phyloP scores from a whole-genome alignment of 1,140 invertebrate species.

The Zaprionus capensis region DNA sequence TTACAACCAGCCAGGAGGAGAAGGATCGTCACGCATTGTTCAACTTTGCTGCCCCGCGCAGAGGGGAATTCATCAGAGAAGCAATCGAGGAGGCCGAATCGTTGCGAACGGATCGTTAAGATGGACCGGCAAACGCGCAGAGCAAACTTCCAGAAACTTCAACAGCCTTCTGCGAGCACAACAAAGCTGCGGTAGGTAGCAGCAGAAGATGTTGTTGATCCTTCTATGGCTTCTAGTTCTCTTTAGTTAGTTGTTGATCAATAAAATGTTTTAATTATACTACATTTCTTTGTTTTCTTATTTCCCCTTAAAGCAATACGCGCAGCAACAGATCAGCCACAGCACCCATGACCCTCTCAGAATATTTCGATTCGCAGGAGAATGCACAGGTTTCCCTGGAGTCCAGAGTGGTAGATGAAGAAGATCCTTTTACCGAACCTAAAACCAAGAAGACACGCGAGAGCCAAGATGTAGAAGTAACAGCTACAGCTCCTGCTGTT shows the following conservation, averaged over 20 bases:
- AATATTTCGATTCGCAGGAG: conserved; percentile 42
- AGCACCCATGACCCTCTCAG: conserved; percentile 38
- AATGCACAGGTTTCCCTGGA: conserved; percentile 5
- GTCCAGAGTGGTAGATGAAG: background rate
- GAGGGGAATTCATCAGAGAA: conserved; percentile 53
- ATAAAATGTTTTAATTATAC: conserved; percentile 61
- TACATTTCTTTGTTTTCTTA: conserved; percentile 30
- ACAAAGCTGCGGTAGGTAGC: conserved; percentile 57
- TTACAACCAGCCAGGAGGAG: conserved; percentile 53
- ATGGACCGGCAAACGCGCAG: conserved; percentile 69
- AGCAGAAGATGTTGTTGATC: conserved; percentile 5
- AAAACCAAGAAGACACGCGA: conserved; percentile 48
- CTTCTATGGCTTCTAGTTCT: conserved; percentile 1
- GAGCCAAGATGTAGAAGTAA: conserved; percentile 51
- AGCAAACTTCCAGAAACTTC: conserved; percentile 75
- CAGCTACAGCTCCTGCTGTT: conserved; percentile 28
- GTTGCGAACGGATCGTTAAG: conserved; percentile 52
- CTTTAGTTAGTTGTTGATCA: conserved; percentile 23
- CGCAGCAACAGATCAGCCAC: conserved; percentile 42
- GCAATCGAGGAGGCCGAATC: conserved; percentile 62
- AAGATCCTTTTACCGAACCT: conserved; percentile 24
- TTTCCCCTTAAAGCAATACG: conserved; percentile 43
- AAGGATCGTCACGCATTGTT: conserved; percentile 65
- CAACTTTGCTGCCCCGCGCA: conserved; percentile 56
- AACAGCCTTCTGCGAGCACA: conserved; percentile 34